Evolutionary conservation across 2,113 vertebrate genomes (phyloP).

Genomic region (Pavo muticus): DNA sequence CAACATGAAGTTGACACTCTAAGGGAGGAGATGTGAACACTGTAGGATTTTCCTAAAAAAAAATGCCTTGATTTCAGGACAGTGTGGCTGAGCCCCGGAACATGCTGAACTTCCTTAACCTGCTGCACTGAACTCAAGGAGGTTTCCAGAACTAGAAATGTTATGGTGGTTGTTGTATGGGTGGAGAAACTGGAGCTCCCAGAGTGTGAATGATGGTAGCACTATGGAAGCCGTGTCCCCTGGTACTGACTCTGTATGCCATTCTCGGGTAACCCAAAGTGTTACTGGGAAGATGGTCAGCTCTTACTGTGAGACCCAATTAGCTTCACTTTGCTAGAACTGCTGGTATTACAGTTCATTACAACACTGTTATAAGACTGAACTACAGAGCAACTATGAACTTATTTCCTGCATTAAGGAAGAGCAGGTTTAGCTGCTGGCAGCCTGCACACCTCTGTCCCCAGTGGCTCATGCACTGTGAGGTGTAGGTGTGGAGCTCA

Average conservation of each 20-base stretch:
- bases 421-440: background rate
- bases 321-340: background rate
- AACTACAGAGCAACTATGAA: fast-evolving
- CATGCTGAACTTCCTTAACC: background rate
- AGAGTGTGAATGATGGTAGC: background rate
- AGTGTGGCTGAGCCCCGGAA: background rate
- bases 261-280: no score
- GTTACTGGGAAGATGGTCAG: no score
- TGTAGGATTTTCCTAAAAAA: background rate
- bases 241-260: background rate
- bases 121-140: background rate
- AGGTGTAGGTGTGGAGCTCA: background rate
- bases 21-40: background rate
- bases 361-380: background rate
- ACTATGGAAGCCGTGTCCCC: background rate
- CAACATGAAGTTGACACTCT: background rate
- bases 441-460: no score
- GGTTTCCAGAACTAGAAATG: background rate
- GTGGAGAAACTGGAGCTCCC: background rate
- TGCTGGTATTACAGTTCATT: no score
- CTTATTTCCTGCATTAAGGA: fast-evolving
- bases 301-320: no score
- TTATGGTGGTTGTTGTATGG: background rate
- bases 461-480: background rate
- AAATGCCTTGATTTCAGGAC: background rate